A percentile compares a stretch with the other conserved stretches of the same genome.
These are phyloP conservation scores for Clarias laeviceps DNA, from an alignment of 2,797 vertebrate genomes.

Conservation along the genomic window DNA sequence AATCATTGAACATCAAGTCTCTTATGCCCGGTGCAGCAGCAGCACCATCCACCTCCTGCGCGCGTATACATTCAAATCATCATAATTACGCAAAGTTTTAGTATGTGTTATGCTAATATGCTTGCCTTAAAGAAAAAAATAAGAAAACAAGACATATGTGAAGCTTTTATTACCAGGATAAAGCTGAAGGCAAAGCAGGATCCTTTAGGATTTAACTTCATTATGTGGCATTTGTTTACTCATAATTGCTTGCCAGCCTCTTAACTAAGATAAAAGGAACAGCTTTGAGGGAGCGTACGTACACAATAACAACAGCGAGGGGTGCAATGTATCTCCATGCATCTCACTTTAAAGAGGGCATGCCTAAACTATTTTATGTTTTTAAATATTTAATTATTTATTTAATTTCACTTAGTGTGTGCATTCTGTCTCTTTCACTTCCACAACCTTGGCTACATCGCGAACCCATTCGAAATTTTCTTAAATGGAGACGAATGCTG, in stretches of 20 bases:
- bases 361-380: too few relatives aligned
- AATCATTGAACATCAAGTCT: neutral
- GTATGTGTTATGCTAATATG: neutral
- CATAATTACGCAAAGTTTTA: neutral
- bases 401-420: neutral
- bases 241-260: neutral
- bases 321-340: too few relatives aligned
- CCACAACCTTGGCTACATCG: neutral
- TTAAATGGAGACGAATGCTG: neutral
- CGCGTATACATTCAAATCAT: neutral
- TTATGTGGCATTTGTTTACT: neutral
- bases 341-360: too few relatives aligned
- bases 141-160: too few relatives aligned
- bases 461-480: neutral
- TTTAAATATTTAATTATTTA: too few relatives aligned
- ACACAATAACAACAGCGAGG: neutral
- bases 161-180: neutral
- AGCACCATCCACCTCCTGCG: constrained; percentile 47
- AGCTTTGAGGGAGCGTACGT: neutral
- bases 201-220: neutral
- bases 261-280: neutral
- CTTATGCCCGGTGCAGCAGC: constrained; percentile 57
- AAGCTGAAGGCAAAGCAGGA: neutral
- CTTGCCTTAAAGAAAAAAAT: neutral
- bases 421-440: neutral